phyloP scores from a whole-genome alignment of 2,113 vertebrate species.

The Podarcis muralis region DNA sequence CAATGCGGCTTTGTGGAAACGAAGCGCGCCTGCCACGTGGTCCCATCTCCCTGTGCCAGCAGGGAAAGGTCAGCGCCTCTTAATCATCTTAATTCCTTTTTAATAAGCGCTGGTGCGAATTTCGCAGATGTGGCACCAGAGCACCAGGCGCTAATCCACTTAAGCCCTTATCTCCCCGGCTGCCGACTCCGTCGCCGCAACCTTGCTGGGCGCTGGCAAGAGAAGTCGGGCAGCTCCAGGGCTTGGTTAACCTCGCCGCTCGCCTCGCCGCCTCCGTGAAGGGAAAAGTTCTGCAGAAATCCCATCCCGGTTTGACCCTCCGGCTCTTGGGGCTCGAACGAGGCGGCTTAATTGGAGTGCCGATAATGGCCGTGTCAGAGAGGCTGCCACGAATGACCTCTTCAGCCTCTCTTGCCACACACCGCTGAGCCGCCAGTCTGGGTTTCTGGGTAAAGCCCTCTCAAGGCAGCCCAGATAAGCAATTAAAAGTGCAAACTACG shows the following conservation, averaged over 20 bases:
- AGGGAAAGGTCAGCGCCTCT: slow-evolving; percentile 49
- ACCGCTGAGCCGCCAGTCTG: not conserved
- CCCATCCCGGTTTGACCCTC: not conserved
- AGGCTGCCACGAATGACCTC: not conserved
- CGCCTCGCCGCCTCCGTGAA: not conserved
- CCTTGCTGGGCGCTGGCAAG: not conserved
- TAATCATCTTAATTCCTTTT: slow-evolving; percentile 58
- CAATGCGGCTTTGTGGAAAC: not conserved
- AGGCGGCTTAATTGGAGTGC: not conserved
- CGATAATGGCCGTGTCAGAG: not conserved
- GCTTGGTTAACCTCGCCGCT: not conserved
- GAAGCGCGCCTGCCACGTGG: fast-evolving
- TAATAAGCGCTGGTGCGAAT: slow-evolving; percentile 53
- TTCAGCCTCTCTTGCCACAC: not conserved
- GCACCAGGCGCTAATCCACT: not conserved
- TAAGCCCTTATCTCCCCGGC: not conserved
- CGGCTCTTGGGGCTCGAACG: not conserved
- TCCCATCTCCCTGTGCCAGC: not conserved
- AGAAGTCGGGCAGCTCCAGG: not conserved
- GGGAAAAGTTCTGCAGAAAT: too few relatives aligned
- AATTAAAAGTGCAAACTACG: too few relatives aligned
- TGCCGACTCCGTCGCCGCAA: not conserved
- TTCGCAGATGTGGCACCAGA: not conserved
- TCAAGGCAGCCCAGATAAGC: not conserved
- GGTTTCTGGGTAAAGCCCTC: not conserved